Evolutionary conservation across 2,113 vertebrate genomes (phyloP).

Genomic region (Anguilla rostrata): DNA sequence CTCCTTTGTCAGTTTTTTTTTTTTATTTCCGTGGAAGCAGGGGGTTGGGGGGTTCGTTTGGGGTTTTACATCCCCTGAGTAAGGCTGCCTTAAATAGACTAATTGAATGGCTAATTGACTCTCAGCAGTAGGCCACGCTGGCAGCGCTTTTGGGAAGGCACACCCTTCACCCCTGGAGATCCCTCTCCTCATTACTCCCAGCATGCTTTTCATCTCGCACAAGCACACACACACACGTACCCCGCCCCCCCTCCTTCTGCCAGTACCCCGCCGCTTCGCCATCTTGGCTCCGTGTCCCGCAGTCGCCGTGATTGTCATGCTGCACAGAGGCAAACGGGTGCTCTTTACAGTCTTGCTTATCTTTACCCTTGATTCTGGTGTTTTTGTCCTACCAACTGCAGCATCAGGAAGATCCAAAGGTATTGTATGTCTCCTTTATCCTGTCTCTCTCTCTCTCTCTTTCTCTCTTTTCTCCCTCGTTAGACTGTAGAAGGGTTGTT

Average conservation of each 20-base stretch:
- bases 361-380: constrained; percentile 41
- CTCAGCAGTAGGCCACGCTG: constrained; percentile 36
- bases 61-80: constrained; percentile 24
- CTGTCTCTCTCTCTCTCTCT: not conserved
- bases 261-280: not conserved
- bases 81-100: constrained; percentile 39
- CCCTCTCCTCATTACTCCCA: constrained; percentile 32
- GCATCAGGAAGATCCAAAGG: constrained; percentile 99
- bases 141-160: constrained; percentile 36
- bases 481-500: not conserved
- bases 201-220: constrained; percentile 18
- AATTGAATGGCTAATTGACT: constrained; percentile 38
- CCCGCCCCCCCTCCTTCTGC: not conserved
- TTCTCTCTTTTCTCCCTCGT: not conserved
- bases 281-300: constrained; percentile 4
- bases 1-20: not conserved
- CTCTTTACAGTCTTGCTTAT: constrained; percentile 14
- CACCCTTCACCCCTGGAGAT: constrained; percentile 35
- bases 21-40: not conserved
- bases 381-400: constrained; percentile 83
- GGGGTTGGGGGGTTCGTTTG: constrained; percentile 20
- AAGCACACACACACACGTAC: not conserved
- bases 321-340: not conserved
- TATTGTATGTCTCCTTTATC: constrained; percentile 69
- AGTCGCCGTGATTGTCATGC: not conserved